These are phyloP conservation scores for Microtus pennsylvanicus DNA, from an alignment of 2,113 vertebrate genomes.

Conservation along the genomic window DNA sequence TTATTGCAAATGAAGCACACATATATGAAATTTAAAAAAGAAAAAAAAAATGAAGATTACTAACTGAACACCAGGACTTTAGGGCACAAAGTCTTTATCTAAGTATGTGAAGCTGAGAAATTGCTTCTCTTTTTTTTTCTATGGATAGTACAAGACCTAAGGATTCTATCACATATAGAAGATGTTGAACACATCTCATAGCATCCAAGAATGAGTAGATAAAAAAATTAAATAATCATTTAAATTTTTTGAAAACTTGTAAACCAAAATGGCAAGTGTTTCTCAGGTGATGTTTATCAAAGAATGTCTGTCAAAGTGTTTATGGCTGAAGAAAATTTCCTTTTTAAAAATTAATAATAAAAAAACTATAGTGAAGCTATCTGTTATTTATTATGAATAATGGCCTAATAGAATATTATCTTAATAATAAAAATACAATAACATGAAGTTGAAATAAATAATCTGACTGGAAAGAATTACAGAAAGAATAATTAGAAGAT, in stretches of 20 bases:
- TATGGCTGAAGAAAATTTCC: neutral
- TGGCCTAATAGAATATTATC: neutral
- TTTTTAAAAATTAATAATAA: neutral
- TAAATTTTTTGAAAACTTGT: neutral
- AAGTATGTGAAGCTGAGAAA: neutral
- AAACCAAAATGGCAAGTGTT: neutral
- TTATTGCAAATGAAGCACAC: neutral
- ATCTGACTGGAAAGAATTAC: neutral
- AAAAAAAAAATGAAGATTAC: fast-evolving
- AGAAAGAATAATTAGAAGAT: neutral
- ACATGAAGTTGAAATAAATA: neutral
- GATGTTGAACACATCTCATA: neutral
- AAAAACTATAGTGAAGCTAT: neutral
- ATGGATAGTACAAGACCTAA: neutral
- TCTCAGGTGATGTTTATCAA: neutral
- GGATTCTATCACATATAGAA: neutral
- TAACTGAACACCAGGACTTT: neutral
- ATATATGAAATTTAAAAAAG: neutral
- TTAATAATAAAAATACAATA: neutral
- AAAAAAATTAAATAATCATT: neutral
- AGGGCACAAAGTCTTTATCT: neutral
- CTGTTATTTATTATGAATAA: neutral
- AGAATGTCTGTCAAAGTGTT: neutral
- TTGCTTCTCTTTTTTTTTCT: neutral
- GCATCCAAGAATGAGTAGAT: too few species aligned